Conservation (phyloP, 2,888 invertebrate species). For the Nymphalis polychloros region DNA sequence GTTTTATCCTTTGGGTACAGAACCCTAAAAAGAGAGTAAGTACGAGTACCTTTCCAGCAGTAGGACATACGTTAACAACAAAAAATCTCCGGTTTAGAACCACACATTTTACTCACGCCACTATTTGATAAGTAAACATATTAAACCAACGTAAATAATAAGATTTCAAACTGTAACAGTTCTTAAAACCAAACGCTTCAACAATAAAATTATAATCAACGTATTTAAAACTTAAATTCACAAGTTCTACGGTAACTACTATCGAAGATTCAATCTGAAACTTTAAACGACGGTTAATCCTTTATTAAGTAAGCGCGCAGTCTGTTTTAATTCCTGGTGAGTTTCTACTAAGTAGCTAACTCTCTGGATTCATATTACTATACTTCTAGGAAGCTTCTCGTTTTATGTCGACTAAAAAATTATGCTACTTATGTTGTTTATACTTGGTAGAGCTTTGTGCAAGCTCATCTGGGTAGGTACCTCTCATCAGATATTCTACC, state of each 20-base stretch:
- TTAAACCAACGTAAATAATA: no score
- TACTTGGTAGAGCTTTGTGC: no score
- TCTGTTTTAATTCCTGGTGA: conserved; percentile 24
- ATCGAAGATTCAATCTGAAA: conserved; percentile 32
- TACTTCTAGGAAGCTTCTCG: neutral
- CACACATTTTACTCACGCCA: no score
- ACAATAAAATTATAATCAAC: neutral
- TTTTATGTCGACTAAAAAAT: neutral
- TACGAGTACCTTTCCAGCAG: no score
- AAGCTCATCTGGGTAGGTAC: no score
- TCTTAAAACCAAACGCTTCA: neutral
- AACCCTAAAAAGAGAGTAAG: no score
- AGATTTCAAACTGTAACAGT: neutral
- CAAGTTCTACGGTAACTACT: conserved; percentile 11
- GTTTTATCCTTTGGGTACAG: no score
- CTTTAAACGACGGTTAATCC: conserved; percentile 30
- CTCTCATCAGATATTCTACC: no score
- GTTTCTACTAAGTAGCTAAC: conserved; percentile 18
- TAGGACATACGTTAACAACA: no score
- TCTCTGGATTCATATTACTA: neutral
- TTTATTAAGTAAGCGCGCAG: conserved; percentile 31
- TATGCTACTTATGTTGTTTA: neutral
- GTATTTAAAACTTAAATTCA: conserved; percentile 8
- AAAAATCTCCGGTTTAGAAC: no score
- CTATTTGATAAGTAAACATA: no score